phyloP scores from a whole-genome alignment of 2,888 invertebrate species.

The Crossocerus cetratus region DNA sequence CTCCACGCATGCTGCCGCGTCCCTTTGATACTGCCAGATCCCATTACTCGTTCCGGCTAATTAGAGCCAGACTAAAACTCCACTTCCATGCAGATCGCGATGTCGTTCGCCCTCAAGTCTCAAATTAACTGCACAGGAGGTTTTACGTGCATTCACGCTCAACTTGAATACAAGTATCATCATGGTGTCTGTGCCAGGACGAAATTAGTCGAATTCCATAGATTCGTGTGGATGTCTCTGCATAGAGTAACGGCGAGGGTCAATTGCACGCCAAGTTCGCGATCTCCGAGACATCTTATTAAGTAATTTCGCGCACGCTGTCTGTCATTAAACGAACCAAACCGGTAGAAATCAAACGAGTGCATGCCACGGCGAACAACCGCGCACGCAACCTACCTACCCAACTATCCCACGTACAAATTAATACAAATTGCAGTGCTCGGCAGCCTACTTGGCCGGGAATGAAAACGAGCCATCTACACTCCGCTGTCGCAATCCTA shows the following conservation, averaged over 20 bases:
- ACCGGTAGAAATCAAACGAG: slow-evolving; percentile 12
- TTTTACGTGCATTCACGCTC: too few relatives aligned
- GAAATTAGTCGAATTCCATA: not conserved
- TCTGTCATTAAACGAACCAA: slow-evolving; percentile 31
- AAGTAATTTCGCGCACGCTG: slow-evolving; percentile 32
- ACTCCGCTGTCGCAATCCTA: slow-evolving; percentile 38
- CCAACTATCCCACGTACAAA: slow-evolving; percentile 5
- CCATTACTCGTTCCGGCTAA: slow-evolving; percentile 17
- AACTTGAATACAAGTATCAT: too few relatives aligned
- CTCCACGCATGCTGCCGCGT: slow-evolving; percentile 41
- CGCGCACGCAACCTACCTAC: slow-evolving; percentile 2
- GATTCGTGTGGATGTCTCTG: slow-evolving; percentile 6
- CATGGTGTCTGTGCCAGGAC: too few relatives aligned
- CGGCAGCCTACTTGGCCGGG: slow-evolving; percentile 6
- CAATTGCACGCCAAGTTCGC: slow-evolving; percentile 10
- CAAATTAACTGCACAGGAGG: too few relatives aligned
- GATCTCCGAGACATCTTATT: slow-evolving; percentile 29
- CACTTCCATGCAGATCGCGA: too few relatives aligned
- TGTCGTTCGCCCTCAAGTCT: too few relatives aligned
- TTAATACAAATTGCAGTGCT: slow-evolving; percentile 34
- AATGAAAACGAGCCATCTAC: not conserved
- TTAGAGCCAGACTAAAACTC: not conserved
- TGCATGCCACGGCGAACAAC: not conserved
- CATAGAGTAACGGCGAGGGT: slow-evolving; percentile 6
- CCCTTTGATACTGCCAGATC: slow-evolving; percentile 20